A percentile compares a stretch with the other conserved stretches of the same genome.
Conservation (phyloP, 2,888 invertebrate species). For the Keiferia lycopersicella region DNA sequence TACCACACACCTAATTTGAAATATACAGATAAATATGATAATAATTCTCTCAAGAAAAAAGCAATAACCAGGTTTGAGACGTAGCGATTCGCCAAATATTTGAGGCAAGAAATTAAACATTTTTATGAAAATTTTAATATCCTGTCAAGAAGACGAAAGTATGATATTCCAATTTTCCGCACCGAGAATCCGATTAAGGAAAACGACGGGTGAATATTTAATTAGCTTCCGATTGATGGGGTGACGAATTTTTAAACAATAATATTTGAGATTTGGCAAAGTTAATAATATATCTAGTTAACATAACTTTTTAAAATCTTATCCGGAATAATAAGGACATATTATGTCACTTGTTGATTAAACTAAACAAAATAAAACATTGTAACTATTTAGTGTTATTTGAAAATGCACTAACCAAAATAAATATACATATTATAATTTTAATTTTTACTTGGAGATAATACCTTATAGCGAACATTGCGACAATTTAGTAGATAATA, state of each 20-base stretch:
- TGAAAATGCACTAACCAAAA: too few relatives aligned
- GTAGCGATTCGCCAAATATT: constrained; percentile 22
- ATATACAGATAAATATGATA: not conserved
- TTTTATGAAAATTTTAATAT: constrained; percentile 52
- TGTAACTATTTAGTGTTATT: too few relatives aligned
- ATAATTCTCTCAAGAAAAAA: not conserved
- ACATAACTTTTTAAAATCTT: too few relatives aligned
- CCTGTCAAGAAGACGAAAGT: constrained; percentile 51
- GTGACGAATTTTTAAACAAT: not conserved
- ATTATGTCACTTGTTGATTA: too few relatives aligned
- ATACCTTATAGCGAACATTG: too few relatives aligned
- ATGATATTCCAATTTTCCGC: constrained; percentile 57
- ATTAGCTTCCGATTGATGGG: constrained; percentile 36
- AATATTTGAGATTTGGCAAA: not conserved
- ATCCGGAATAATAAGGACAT: too few relatives aligned
- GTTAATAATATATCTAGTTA: not conserved
- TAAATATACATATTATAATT: too few relatives aligned
- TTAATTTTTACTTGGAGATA: too few relatives aligned
- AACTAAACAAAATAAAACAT: too few relatives aligned
- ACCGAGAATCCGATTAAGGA: constrained; percentile 43
- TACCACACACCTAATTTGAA: not conserved
- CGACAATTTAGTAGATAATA: too few relatives aligned
- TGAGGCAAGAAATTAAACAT: constrained; percentile 36
- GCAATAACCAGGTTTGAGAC: constrained; percentile 32
- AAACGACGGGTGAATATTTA: constrained; percentile 50